phyloP scores from a whole-genome alignment of 2,888 invertebrate species.

The Eupithecia dodoneata region DNA sequence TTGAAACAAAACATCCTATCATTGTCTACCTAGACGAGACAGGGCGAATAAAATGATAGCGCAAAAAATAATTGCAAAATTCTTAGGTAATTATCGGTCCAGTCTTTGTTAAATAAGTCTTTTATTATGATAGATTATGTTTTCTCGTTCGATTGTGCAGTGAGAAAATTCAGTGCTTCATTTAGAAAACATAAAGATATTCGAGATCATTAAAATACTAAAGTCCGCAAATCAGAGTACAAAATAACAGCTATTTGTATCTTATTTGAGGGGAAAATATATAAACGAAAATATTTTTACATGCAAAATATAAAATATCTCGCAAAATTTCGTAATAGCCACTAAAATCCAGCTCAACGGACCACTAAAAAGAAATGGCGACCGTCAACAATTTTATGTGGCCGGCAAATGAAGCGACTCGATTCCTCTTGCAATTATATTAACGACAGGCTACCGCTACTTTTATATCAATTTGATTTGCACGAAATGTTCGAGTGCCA shows the following conservation, averaged over 20 bases:
- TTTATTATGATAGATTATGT: not conserved
- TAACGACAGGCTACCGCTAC: not conserved
- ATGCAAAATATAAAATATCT: not conserved
- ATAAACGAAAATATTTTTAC: not conserved
- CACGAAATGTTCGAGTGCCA: slow-evolving; percentile 30
- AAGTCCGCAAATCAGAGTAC: not conserved
- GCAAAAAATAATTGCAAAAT: too few relatives aligned
- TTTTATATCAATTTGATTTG: slow-evolving; percentile 30
- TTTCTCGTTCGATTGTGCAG: not conserved
- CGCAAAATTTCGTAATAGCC: not conserved
- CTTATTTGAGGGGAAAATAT: not conserved
- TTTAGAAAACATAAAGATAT: not conserved
- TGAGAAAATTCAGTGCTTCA: not conserved
- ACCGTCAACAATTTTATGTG: slow-evolving; percentile 1
- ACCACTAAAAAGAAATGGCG: slow-evolving; percentile 12
- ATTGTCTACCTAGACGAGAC: not conserved
- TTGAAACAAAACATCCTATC: not conserved
- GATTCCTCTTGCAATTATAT: not conserved
- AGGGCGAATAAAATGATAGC: too few relatives aligned
- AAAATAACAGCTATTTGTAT: not conserved
- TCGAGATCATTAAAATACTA: not conserved
- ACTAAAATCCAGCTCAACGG: slow-evolving; percentile 1
- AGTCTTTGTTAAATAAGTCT: not conserved
- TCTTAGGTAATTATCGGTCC: not conserved
- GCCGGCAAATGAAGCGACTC: slow-evolving; percentile 2